Conservation (phyloP, 2,113 vertebrate genomes). For the Oophaga pumilio region DNA sequence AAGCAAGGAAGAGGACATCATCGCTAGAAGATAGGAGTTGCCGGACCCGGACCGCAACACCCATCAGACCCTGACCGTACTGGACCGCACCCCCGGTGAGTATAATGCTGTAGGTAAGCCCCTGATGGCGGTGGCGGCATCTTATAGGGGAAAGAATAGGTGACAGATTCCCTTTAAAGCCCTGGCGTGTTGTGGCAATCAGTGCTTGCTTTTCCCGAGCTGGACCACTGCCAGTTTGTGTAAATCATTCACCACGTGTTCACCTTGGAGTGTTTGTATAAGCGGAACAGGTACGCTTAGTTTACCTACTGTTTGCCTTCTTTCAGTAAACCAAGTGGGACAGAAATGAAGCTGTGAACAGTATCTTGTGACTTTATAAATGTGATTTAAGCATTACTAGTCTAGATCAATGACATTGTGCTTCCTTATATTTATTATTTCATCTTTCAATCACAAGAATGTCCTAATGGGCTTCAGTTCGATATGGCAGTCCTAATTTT, state of each 20-base stretch:
- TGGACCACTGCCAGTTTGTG: background rate
- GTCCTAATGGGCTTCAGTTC: too few species aligned
- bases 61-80: too few species aligned
- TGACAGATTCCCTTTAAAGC: too few species aligned
- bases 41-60: too few species aligned
- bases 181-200: background rate
- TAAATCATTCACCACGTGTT: background rate
- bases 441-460: too few species aligned
- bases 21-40: too few species aligned
- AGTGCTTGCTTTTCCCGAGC: background rate
- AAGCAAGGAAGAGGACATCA: too few species aligned
- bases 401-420: background rate
- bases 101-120: too few species aligned
- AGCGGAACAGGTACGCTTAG: background rate
- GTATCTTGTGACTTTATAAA: background rate
- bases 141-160: too few species aligned
- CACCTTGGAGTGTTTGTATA: background rate
- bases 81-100: too few species aligned
- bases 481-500: background rate
- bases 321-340: background rate
- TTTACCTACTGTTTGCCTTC: slow-evolving; percentile 2
- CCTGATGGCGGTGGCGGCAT: too few species aligned
- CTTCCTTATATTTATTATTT: background rate
- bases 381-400: too few species aligned
- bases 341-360: background rate